These are phyloP conservation scores for Coboldia fuscipes DNA, from an alignment of 1,140 invertebrate species.

Conservation along the genomic window DNA sequence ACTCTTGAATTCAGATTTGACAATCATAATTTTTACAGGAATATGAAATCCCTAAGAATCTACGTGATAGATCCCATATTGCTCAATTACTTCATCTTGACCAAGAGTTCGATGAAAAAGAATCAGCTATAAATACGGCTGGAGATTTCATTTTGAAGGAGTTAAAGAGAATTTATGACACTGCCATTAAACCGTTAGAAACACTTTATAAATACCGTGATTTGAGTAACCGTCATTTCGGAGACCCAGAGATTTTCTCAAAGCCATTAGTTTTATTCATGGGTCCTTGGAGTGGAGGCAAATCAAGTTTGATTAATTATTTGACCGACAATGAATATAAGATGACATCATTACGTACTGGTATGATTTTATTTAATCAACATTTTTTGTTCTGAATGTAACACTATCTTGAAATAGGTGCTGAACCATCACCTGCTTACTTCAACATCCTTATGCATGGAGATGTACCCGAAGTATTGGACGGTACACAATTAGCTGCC, in stretches of 20 bases:
- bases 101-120: constrained; percentile 44
- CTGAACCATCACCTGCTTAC: constrained; percentile 79
- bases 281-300: constrained; percentile 90
- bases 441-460: constrained; percentile 87
- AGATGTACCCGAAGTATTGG: constrained; percentile 58
- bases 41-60: constrained; percentile 48
- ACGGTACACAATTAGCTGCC: constrained; percentile 78
- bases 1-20: too few species aligned
- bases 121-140: constrained; percentile 46
- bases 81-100: constrained; percentile 59
- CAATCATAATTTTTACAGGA: constrained; percentile 24
- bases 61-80: constrained; percentile 59
- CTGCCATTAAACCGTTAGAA: constrained; percentile 75
- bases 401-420: constrained; percentile 32
- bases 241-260: constrained; percentile 86
- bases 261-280: constrained; percentile 83
- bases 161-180: constrained; percentile 70
- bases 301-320: constrained; percentile 88
- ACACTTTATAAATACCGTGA: constrained; percentile 78
- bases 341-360: constrained; percentile 60
- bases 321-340: constrained; percentile 70
- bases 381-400: background rate
- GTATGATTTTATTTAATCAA: constrained; percentile 25
- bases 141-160: constrained; percentile 61
- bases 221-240: constrained; percentile 77